Evolutionary conservation across 2,888 invertebrate genomes (phyloP), one percentile per base, ranked within the genome.

Genomic region (Spodoptera littoralis): DNA sequence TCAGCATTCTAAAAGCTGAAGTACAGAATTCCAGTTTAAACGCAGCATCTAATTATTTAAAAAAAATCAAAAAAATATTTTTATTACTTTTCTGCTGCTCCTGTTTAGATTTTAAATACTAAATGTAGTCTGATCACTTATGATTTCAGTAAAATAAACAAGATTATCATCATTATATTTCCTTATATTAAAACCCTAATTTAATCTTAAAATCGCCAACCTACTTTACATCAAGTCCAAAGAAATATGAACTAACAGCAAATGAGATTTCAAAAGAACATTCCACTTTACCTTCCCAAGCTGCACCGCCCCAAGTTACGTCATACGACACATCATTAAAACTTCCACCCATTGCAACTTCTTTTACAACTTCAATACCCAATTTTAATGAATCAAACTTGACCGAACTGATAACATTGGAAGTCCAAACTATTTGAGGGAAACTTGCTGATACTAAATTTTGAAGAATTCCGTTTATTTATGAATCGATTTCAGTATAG

Each of bases 321-420:
- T 72, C 77, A 68, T 48, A 59, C 56, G 45, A 55, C 60, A 63
- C 78, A 60, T 77, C 78, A 61, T 74, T 74, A 77, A 77, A 74
- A 74, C 64, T 74, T 74, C 49, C 65, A 47, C 62, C 70, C 27
- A 63, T 61, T 64, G 52, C 49, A 54, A 70, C 61, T 68, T 58
- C 54, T 42, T 56, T 56, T 12, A 45, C 6, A 60, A 78, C 47
- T 75, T 65, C 0, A 48, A 24, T 52, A 65, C 78, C 75, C 70
- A 75, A 77, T 75, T 70, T 78, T 75, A 75, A 75, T 78, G 65
- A 75, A 57, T 74, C 70, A 58, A 62, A 74, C 75, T 74, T 50
- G 49, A 64, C 63, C 27, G n/a, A 47, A 61, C 78, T 78, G 75
- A 78, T 67, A 67, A 58, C 55, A 53, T 48, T 42, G 3, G 48